Evolutionary conservation across 2,113 vertebrate genomes (phyloP).

Genomic region (Xiphorhynchus elegans): DNA sequence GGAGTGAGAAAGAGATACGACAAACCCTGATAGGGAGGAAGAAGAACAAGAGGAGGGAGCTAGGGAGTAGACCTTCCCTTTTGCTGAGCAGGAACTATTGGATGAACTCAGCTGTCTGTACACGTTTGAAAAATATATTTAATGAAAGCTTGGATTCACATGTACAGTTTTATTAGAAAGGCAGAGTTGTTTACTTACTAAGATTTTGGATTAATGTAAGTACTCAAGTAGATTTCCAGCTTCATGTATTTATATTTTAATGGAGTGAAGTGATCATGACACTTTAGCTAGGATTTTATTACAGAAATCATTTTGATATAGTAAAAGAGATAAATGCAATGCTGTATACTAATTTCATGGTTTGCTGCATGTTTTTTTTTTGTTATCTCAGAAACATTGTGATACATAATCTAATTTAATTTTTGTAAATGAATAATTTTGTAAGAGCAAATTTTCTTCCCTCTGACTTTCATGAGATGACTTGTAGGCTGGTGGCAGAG

Average conservation of each 20-base stretch:
- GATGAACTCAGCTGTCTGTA: not conserved
- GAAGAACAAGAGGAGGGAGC: not conserved
- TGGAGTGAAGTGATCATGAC: not conserved
- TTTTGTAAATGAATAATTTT: not conserved
- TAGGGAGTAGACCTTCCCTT: not conserved
- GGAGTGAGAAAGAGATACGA: not conserved
- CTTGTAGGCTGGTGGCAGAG: not conserved
- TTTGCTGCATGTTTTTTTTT: conserved; percentile 2
- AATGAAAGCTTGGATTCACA: not conserved
- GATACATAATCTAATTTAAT: not conserved
- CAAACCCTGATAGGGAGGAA: not conserved
- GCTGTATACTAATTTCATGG: not conserved
- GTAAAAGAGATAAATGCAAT: not conserved
- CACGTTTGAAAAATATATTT: not conserved
- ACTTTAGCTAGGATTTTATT: not conserved
- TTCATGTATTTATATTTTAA: conserved; percentile 3
- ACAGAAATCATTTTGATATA: not conserved
- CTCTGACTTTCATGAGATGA: not conserved
- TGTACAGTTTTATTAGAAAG: not conserved
- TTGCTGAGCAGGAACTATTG: not conserved
- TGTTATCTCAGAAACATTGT: not conserved
- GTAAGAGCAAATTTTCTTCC: not conserved
- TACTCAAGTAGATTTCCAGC: not conserved
- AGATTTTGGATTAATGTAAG: not conserved
- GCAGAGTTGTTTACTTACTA: not conserved